phyloP scores from a whole-genome alignment of 2,888 invertebrate genomes.

The Allophyes oxyacanthae region DNA sequence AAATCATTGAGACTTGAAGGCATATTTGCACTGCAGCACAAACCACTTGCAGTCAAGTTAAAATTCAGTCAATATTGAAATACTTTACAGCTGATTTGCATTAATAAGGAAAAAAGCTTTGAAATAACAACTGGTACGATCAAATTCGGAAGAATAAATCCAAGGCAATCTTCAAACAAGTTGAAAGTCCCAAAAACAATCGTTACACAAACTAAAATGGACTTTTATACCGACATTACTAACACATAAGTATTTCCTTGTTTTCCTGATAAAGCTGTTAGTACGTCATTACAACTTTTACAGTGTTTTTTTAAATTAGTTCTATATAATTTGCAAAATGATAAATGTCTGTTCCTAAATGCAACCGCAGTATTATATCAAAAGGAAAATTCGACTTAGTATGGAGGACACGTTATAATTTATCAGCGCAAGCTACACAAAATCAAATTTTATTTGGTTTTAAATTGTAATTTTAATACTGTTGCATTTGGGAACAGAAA shows the following conservation, averaged over 20 bases:
- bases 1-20: conserved; percentile 33
- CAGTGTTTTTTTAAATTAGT: too few relatives aligned
- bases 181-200: conserved; percentile 38
- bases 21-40: conserved; percentile 17
- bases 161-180: conserved; percentile 16
- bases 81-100: not conserved
- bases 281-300: conserved; percentile 21
- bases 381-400: too few relatives aligned
- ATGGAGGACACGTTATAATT: too few relatives aligned
- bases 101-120: conserved; percentile 15
- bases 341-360: too few relatives aligned
- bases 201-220: conserved; percentile 19
- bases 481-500: too few relatives aligned
- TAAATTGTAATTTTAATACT: too few relatives aligned
- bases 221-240: conserved; percentile 32
- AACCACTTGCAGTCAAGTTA: conserved; percentile 22
- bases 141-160: conserved; percentile 21
- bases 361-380: too few relatives aligned
- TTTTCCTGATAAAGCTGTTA: conserved; percentile 41
- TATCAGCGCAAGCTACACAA: too few relatives aligned
- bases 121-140: conserved; percentile 21
- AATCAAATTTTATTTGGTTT: too few relatives aligned
- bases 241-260: conserved; percentile 25
- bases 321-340: too few relatives aligned
- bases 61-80: conserved; percentile 20